These are phyloP conservation scores for Morpho achilles DNA, from an alignment of 2,888 invertebrate genomes.

Conservation along the genomic window DNA sequence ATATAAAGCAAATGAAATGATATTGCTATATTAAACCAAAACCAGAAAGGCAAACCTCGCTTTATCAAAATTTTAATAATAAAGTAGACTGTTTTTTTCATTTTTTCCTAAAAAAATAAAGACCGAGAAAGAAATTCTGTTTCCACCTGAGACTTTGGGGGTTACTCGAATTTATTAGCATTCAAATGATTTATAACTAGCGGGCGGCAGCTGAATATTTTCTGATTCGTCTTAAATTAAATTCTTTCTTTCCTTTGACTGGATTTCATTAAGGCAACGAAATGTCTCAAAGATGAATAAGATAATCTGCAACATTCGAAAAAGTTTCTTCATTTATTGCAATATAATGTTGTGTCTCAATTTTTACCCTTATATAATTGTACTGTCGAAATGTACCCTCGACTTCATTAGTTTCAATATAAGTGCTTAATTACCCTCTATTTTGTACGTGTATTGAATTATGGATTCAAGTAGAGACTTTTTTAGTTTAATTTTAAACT, in stretches of 20 bases:
- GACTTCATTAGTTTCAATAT: neutral
- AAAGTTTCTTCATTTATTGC: conserved; percentile 5
- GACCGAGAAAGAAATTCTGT: conserved; percentile 69
- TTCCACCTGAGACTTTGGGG: conserved; percentile 65
- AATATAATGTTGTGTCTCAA: neutral
- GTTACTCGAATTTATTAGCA: conserved; percentile 78
- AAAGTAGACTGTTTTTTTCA: conserved; percentile 60
- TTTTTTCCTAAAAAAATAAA: conserved; percentile 68
- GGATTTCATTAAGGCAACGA: conserved; percentile 75
- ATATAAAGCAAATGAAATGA: conserved; percentile 61
- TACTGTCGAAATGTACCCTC: neutral
- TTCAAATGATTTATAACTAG: conserved; percentile 80
- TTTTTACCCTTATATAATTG: neutral
- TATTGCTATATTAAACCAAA: conserved; percentile 68
- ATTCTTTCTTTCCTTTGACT: conserved; percentile 77
- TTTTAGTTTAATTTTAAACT: too few relatives aligned
- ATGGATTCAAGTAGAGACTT: too few relatives aligned
- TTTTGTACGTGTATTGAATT: too few relatives aligned
- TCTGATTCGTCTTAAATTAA: conserved; percentile 78
- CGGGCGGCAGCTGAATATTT: conserved; percentile 76
- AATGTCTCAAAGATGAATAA: conserved; percentile 69
- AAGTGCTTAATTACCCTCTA: too few relatives aligned
- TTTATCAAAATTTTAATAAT: conserved; percentile 74
- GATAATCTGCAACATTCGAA: conserved; percentile 48
- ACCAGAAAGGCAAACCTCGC: conserved; percentile 63